Percentiles rank a stretch among this genome's conserved stretches.
These are phyloP conservation scores for Xiphophorus birchmanni DNA, from an alignment of 2,797 vertebrate genomes.

Conservation along the genomic window DNA sequence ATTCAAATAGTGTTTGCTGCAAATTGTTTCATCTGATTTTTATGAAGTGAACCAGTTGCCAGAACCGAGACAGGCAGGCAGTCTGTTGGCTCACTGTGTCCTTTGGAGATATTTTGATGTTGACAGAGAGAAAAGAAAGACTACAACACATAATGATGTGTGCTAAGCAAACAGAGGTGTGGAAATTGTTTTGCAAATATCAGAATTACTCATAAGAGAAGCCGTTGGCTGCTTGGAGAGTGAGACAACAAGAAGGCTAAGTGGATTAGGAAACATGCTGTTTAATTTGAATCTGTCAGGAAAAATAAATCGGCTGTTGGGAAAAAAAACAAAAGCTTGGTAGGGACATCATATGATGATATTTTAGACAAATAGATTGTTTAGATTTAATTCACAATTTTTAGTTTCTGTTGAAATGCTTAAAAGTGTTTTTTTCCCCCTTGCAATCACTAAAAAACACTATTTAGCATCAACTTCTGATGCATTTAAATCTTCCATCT, in stretches of 20 bases:
- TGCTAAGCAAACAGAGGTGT: not conserved
- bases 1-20: not conserved
- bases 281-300: not conserved
- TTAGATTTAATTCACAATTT: not conserved
- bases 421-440: not conserved
- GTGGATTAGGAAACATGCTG: not conserved
- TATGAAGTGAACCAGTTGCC: not conserved
- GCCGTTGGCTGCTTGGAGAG: not conserved
- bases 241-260: not conserved
- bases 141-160: not conserved
- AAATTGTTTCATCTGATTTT: not conserved
- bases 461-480: not conserved
- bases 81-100: not conserved
- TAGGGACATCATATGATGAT: not conserved
- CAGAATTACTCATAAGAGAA: not conserved
- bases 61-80: not conserved
- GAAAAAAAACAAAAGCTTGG: not conserved
- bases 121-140: not conserved
- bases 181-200: not conserved
- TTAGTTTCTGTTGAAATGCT: not conserved
- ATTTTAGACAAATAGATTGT: not conserved
- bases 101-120: constrained; percentile 1
- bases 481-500: not conserved
- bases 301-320: not conserved
- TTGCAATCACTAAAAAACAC: not conserved